phyloP scores from a whole-genome alignment of 2,888 invertebrate genomes.

The Megalurothrips usitatus region DNA sequence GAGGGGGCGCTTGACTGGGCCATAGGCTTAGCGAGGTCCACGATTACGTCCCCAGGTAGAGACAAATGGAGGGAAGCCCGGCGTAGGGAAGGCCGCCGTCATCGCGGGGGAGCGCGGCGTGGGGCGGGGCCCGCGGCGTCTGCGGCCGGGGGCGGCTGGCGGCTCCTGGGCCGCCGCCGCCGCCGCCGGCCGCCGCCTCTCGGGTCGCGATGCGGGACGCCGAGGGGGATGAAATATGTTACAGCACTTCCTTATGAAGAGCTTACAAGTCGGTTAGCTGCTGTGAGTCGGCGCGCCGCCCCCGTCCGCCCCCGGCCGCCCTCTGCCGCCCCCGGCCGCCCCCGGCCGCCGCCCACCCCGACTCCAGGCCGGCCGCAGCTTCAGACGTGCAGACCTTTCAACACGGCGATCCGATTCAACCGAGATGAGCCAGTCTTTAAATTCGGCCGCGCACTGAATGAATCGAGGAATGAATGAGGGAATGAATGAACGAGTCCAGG shows the following conservation, averaged over 20 bases:
- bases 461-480: no score
- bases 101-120: not conserved
- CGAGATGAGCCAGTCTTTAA: no score
- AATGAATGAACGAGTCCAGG: no score
- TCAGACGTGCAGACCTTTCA: not conserved
- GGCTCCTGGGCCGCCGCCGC: constrained; percentile 27
- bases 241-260: constrained; percentile 23
- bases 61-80: not conserved
- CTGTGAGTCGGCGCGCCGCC: not conserved
- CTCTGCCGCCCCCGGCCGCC: constrained; percentile 23
- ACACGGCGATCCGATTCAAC: not conserved
- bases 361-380: constrained; percentile 28
- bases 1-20: no score
- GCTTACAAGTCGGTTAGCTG: constrained; percentile 23
- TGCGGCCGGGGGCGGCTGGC: constrained; percentile 30
- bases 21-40: no score
- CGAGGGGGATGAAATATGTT: constrained; percentile 17
- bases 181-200: constrained; percentile 25
- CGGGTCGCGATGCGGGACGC: not conserved
- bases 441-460: no score
- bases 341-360: constrained; percentile 29
- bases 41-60: not conserved
- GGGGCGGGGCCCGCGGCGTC: not conserved
- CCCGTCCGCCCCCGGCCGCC: constrained; percentile 5
- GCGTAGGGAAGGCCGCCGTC: not conserved